A percentile compares a stretch with the other conserved stretches of the same genome.
These are phyloP conservation scores for Drosophila oshimai DNA, from an alignment of 1,140 invertebrate genomes.

Conservation along the genomic window DNA sequence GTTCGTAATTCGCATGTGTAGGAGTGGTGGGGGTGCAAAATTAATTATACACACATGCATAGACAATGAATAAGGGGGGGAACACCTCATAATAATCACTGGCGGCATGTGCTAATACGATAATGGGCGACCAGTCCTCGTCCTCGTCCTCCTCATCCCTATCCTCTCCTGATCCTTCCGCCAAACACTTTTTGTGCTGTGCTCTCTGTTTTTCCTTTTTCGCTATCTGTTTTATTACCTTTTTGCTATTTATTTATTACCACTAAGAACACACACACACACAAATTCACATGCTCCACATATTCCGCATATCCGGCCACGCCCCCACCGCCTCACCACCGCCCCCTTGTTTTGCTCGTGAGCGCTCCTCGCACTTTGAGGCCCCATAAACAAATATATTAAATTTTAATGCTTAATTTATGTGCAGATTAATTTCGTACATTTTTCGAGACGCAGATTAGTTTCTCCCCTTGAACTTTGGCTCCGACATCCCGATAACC, in stretches of 20 bases:
- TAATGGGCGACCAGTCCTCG: slow-evolving; percentile 42
- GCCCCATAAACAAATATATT: slow-evolving; percentile 62
- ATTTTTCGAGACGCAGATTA: slow-evolving; percentile 59
- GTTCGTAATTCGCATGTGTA: too few relatives aligned
- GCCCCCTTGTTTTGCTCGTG: not conserved
- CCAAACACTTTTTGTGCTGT: slow-evolving; percentile 11
- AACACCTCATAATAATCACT: slow-evolving; percentile 53
- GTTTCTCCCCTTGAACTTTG: not conserved
- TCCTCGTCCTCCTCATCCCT: not conserved
- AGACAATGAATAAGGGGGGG: slow-evolving; percentile 9
- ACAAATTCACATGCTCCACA: not conserved
- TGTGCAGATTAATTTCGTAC: slow-evolving; percentile 63
- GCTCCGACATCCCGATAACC: too few relatives aligned
- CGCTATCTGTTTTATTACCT: slow-evolving; percentile 53
- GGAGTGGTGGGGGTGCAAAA: slow-evolving; percentile 38
- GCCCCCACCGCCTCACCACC: not conserved
- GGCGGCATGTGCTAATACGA: slow-evolving; percentile 59
- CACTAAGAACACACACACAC: slow-evolving; percentile 24
- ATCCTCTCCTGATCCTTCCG: not conserved
- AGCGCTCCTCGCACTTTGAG: slow-evolving; percentile 14
- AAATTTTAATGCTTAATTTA: slow-evolving; percentile 66
- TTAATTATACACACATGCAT: slow-evolving; percentile 49
- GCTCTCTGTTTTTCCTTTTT: not conserved
- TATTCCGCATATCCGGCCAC: slow-evolving; percentile 28
- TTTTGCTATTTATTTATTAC: slow-evolving; percentile 60